These are phyloP conservation scores for Rhagologus leucostigma DNA, from an alignment of 2,113 vertebrate species.

Conservation along the genomic window DNA sequence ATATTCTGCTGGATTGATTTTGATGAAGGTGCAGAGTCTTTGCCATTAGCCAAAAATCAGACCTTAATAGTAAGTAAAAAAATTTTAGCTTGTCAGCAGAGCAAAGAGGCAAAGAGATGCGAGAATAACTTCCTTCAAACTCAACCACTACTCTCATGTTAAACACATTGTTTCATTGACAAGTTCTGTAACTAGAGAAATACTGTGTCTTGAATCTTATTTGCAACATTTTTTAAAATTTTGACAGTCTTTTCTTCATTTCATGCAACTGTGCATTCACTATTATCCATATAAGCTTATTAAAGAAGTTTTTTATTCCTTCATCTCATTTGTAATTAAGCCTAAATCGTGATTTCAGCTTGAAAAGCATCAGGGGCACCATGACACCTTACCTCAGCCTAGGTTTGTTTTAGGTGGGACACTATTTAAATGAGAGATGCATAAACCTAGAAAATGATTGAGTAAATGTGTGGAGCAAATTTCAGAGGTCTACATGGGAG, in stretches of 20 bases:
- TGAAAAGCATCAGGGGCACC: background rate
- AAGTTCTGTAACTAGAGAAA: background rate
- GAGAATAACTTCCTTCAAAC: background rate
- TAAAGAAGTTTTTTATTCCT: background rate
- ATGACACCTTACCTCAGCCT: background rate
- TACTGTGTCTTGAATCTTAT: background rate
- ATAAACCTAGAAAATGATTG: background rate
- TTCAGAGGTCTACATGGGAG: background rate
- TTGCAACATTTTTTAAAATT: background rate
- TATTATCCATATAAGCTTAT: background rate
- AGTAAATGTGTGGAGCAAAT: background rate
- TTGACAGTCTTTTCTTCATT: background rate
- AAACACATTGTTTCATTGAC: background rate
- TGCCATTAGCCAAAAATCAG: background rate
- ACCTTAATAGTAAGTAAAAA: background rate
- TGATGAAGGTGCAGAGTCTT: background rate
- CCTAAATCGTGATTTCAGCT: background rate
- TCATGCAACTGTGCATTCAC: background rate
- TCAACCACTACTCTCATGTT: background rate
- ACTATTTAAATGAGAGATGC: background rate
- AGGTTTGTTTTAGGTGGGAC: background rate
- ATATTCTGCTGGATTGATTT: background rate
- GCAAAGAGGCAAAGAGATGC: background rate
- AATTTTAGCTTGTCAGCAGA: background rate
- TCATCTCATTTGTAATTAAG: background rate